Percentiles rank a stretch among this genome's conserved stretches.
These are phyloP conservation scores for Pelmatolapia mariae DNA, from an alignment of 2,113 vertebrate species.

Conservation along the genomic window DNA sequence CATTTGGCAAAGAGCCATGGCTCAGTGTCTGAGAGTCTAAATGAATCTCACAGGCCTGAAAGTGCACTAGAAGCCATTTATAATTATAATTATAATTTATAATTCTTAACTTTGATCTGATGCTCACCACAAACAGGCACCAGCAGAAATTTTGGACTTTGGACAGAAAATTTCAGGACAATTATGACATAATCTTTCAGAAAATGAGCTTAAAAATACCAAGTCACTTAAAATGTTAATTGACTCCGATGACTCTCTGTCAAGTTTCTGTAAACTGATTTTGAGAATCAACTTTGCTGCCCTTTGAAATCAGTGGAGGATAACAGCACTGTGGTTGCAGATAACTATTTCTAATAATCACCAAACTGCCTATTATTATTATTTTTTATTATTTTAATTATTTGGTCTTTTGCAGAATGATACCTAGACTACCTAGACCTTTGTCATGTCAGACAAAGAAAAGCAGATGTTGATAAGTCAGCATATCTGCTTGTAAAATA, in stretches of 20 bases:
- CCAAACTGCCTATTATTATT: neutral
- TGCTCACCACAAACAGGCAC: neutral
- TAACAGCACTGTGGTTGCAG: neutral
- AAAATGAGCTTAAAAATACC: neutral
- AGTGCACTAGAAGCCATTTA: neutral
- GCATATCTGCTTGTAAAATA: neutral
- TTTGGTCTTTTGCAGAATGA: neutral
- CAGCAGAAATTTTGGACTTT: neutral
- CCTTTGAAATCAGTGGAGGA: neutral
- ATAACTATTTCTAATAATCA: neutral
- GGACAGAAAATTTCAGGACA: neutral
- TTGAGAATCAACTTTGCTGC: neutral
- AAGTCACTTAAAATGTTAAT: neutral
- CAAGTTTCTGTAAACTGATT: neutral
- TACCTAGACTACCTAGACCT: neutral
- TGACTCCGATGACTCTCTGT: neutral
- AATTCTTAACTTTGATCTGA: neutral
- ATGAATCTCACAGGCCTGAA: neutral
- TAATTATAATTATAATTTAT: fast-evolving
- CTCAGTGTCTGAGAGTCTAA: neutral
- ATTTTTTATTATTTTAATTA: neutral
- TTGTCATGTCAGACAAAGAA: neutral
- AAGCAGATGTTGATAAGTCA: neutral
- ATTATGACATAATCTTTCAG: neutral
- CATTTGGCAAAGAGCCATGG: fast-evolving